Percentiles rank a stretch among this genome's conserved stretches.
Conservation (phyloP, 2,797 vertebrate species). For the Ctenopoma kingsleyae region DNA sequence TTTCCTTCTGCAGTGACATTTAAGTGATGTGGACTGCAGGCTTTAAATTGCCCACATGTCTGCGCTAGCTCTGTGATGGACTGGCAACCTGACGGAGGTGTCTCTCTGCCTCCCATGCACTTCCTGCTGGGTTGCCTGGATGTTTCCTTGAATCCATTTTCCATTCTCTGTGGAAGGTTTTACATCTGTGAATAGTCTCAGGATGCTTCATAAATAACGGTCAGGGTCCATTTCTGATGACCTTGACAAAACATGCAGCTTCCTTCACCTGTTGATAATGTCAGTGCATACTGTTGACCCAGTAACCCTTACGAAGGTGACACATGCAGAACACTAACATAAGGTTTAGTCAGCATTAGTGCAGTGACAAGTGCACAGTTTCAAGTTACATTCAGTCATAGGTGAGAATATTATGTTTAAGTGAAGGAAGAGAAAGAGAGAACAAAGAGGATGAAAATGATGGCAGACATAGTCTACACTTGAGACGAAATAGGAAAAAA, state of each 20-base stretch:
- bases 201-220: background rate
- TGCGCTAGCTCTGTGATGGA: slow-evolving; percentile 24
- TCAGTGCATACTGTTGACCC: slow-evolving; percentile 25
- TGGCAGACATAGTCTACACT: background rate
- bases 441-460: background rate
- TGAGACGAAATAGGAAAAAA: background rate
- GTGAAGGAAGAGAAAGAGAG: background rate
- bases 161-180: background rate
- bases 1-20: background rate
- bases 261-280: slow-evolving; percentile 29
- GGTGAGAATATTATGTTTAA: background rate
- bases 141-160: background rate
- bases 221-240: background rate
- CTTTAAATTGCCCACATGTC: slow-evolving; percentile 11
- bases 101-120: slow-evolving; percentile 5
- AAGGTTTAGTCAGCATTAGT: background rate
- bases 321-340: background rate
- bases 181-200: background rate
- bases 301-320: slow-evolving; percentile 28
- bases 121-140: background rate
- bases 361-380: background rate
- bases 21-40: background rate
- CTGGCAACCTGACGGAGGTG: slow-evolving; percentile 2
- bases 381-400: background rate
- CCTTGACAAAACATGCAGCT: slow-evolving; percentile 9